Evolutionary conservation across 1,140 invertebrate genomes (phyloP), one percentile per base, ranked within the genome.

Genomic region (Periplaneta americana): DNA sequence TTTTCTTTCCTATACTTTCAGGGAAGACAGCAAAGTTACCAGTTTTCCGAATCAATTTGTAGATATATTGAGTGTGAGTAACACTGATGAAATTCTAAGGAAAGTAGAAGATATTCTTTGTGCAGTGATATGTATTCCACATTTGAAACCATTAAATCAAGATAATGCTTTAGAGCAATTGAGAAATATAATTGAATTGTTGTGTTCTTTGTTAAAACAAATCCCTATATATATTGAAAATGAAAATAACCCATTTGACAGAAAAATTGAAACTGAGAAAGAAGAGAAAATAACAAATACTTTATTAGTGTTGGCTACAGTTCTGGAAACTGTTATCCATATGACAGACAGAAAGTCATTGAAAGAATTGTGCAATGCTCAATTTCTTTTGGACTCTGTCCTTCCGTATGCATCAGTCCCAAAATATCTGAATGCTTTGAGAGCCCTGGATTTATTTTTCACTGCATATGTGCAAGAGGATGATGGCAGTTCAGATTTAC

Each of bases 91-190:
- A 82, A 85, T 88, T 80, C 77, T 90, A 31, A 85, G 88, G 81
- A 86, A 87, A 84, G 86, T 89, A 22, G 87, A 88, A 37, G 87
- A 89, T 82, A 85, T 92, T 75, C 86, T 92, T 84, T 90, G 89
- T 85, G 86, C 90, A 36, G 84, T 93, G 34, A 89, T 93, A 77
- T 92, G 91, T 86, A 84, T 93, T 79, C 92, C 92, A 37, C 92
- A 93, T 88, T 84, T 93, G 37, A 90, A 86, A 83, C 86, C 85
- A 48, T 39, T 84, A 36, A 57, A 83, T 75, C 75, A 83, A 37
- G 82, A 83, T 39, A 78, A 75, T 82, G 78, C 89, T 33, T 81
- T 88, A 28, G 11, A n/a, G 11, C 48, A 28, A 9, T 66, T 66
- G n/a, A 66, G 28, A 66, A 5, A 28, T 66, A n/a, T 66, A 5